Evolutionary conservation across 2,888 invertebrate species (phyloP).

Genomic region (Mesorhabditis belari): DNA sequence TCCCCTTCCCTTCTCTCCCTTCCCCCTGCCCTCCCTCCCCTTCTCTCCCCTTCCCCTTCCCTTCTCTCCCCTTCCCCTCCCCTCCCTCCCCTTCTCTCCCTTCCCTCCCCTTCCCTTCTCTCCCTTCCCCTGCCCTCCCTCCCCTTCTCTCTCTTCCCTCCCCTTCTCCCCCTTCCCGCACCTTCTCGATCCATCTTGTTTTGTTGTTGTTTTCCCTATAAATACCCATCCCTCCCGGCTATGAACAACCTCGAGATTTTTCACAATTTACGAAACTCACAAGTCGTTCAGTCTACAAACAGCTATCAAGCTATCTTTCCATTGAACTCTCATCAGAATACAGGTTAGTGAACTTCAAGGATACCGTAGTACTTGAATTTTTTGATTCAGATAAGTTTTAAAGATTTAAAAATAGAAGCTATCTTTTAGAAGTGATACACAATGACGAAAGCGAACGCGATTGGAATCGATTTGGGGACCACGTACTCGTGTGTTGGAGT

Average conservation of each 20-base stretch:
- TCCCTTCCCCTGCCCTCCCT: neutral
- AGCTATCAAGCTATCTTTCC: neutral
- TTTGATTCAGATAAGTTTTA: neutral
- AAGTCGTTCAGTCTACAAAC: no score
- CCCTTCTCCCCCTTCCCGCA: neutral
- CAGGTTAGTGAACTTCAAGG: no score
- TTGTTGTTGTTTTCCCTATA: neutral
- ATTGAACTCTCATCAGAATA: neutral
- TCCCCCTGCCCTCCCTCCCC: neutral
- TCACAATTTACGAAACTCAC: no score
- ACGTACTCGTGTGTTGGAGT: constrained; percentile 53
- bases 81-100: neutral
- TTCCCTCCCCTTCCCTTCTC: neutral
- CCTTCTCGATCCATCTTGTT: neutral
- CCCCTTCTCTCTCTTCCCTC: neutral
- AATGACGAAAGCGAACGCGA: constrained; percentile 42
- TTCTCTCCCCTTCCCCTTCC: neutral
- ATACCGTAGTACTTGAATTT: no score
- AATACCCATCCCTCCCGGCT: neutral
- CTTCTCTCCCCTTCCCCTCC: neutral
- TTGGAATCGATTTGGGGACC: constrained; percentile 53
- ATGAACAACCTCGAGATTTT: neutral
- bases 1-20: neutral
- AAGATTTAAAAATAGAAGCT: neutral
- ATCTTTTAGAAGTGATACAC: neutral